Percentiles rank a stretch among this genome's conserved stretches.
Evolutionary conservation across 2,888 invertebrate genomes (phyloP).

Genomic region (Hypercompe scribonia): DNA sequence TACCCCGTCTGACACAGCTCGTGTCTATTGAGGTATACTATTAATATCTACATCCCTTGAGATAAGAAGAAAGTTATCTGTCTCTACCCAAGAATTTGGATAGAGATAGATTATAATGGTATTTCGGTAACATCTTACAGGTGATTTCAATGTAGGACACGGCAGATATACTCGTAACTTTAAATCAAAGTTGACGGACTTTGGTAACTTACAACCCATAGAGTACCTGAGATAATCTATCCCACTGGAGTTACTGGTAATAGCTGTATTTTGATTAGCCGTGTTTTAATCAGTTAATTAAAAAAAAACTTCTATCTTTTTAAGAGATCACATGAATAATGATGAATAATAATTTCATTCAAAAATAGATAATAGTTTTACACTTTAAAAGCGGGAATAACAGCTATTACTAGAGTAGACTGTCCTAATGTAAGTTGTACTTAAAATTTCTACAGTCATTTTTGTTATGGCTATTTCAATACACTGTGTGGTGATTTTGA

Average conservation of each 20-base stretch:
- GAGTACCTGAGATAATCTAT: neutral
- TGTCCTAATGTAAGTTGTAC: neutral
- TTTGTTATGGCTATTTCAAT: too few species aligned
- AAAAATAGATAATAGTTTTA: too few species aligned
- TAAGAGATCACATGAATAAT: too few species aligned
- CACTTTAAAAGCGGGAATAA: neutral
- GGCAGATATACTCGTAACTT: neutral
- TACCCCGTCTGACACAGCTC: conserved; percentile 5
- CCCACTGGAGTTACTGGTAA: neutral
- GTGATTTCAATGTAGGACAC: neutral
- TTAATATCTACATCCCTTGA: conserved; percentile 2
- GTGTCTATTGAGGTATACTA: conserved; percentile 3
- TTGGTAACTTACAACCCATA: neutral
- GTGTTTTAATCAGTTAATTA: too few species aligned
- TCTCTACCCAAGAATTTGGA: neutral
- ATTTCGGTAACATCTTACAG: neutral
- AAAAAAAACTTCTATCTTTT: too few species aligned
- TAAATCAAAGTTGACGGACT: neutral
- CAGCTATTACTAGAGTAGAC: neutral
- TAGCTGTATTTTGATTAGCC: too few species aligned
- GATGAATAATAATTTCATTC: too few species aligned
- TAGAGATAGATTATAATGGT: neutral
- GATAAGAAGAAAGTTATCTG: neutral
- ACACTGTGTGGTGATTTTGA: too few species aligned
- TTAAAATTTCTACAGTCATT: neutral